Evolutionary conservation across 2,797 vertebrate species (phyloP).

Genomic region (Dendrocincla tyrannina): DNA sequence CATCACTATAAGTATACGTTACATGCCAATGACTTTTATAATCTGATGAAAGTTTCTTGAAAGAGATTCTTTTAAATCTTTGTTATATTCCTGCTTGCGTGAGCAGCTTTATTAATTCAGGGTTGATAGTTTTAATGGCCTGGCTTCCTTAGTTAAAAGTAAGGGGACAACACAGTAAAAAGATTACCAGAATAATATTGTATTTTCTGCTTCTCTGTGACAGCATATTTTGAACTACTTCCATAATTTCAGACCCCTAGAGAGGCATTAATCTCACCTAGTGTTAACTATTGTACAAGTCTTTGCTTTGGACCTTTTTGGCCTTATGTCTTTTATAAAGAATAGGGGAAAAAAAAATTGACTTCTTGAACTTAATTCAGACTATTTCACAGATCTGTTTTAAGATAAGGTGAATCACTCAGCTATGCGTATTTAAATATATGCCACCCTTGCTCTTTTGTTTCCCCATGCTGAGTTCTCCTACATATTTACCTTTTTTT

Average conservation of each 20-base stretch:
- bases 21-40: neutral
- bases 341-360: neutral
- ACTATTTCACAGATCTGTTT: neutral
- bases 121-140: neutral
- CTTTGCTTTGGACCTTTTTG: neutral
- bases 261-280: neutral
- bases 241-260: neutral
- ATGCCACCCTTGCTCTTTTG: neutral
- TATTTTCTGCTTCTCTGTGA: neutral
- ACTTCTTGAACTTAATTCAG: neutral
- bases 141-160: neutral
- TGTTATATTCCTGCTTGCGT: neutral
- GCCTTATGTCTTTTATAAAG: neutral
- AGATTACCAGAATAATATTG: neutral
- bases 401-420: neutral
- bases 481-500: neutral
- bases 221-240: neutral
- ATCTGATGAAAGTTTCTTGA: neutral
- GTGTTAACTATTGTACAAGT: neutral
- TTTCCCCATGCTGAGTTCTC: neutral
- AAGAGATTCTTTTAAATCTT: neutral
- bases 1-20: neutral
- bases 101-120: neutral
- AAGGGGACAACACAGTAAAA: neutral
- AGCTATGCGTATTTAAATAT: neutral